phyloP scores from a whole-genome alignment of 2,113 vertebrate species.

The Prunella himalayana region DNA sequence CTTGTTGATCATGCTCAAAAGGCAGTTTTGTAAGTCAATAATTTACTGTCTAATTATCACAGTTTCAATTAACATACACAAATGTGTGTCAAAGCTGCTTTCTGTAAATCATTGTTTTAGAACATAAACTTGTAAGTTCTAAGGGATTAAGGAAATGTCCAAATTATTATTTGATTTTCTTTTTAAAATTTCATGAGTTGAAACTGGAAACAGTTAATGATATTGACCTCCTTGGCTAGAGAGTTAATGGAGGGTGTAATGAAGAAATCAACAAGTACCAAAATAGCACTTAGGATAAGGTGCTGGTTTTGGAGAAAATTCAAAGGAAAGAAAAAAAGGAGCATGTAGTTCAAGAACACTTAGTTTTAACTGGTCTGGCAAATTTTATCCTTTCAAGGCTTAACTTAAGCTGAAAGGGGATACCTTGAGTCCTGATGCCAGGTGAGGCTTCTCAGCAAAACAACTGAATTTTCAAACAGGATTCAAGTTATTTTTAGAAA shows the following conservation, averaged over 20 bases:
- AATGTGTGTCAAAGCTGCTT: not conserved
- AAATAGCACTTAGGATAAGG: not conserved
- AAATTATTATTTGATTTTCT: not conserved
- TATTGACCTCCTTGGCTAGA: not conserved
- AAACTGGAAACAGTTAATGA: not conserved
- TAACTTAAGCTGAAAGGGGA: not conserved
- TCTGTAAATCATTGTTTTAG: not conserved
- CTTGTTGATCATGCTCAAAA: not conserved
- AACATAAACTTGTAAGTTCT: not conserved
- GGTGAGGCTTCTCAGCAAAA: not conserved
- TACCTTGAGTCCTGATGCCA: not conserved
- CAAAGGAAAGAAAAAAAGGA: not conserved
- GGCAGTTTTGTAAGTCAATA: not conserved
- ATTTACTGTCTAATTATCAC: not conserved
- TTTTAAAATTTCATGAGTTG: not conserved
- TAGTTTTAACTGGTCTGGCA: not conserved
- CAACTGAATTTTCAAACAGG: not conserved
- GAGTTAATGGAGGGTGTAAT: not conserved
- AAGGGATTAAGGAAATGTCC: not conserved
- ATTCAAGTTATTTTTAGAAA: not conserved
- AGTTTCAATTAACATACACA: not conserved
- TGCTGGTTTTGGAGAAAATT: not conserved
- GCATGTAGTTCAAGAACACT: not conserved
- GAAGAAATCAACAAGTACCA: not conserved
- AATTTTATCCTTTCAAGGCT: not conserved